A percentile compares a stretch with the other conserved stretches of the same genome.
Evolutionary conservation across 2,888 invertebrate genomes (phyloP).

Genomic region (Nebria salina): DNA sequence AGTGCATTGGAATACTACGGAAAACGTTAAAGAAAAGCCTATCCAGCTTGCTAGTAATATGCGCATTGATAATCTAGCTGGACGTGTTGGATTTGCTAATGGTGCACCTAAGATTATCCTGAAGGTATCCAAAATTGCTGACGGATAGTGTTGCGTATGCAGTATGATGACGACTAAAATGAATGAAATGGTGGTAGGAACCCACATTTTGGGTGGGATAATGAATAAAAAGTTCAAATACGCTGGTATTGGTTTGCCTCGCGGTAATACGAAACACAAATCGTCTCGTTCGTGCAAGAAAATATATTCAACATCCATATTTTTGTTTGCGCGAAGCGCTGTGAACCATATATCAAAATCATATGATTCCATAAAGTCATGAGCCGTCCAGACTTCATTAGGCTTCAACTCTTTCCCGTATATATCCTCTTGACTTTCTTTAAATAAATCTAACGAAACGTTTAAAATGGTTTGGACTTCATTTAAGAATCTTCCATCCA

Average conservation of each 20-base stretch:
- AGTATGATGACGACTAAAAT: conserved; percentile 6
- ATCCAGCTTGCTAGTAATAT: conserved; percentile 28
- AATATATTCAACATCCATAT: conserved; percentile 18
- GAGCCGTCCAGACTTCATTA: not conserved
- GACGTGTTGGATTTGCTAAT: conserved; percentile 23
- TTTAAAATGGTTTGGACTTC: conserved; percentile 39
- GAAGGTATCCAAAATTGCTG: conserved; percentile 25
- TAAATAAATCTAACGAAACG: conserved; percentile 14
- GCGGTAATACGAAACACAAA: conserved; percentile 67
- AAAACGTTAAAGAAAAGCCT: conserved; percentile 25
- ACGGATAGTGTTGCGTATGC: not conserved
- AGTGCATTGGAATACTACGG: conserved; percentile 27
- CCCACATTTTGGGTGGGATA: conserved; percentile 49
- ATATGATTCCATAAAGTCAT: conserved; percentile 18
- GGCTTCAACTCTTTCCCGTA: not conserved
- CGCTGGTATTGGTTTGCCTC: conserved; percentile 63
- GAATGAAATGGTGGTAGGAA: conserved; percentile 5
- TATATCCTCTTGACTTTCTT: conserved; percentile 13
- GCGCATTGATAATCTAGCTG: not conserved
- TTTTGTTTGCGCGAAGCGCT: conserved; percentile 17
- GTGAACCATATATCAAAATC: conserved; percentile 41
- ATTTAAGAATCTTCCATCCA: conserved; percentile 34
- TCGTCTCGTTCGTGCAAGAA: conserved; percentile 61
- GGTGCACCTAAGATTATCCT: conserved; percentile 24
- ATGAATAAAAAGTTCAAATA: conserved; percentile 62